Conservation (phyloP, 2,113 vertebrate species). For the Rhinolophus ferrumequinum region DNA sequence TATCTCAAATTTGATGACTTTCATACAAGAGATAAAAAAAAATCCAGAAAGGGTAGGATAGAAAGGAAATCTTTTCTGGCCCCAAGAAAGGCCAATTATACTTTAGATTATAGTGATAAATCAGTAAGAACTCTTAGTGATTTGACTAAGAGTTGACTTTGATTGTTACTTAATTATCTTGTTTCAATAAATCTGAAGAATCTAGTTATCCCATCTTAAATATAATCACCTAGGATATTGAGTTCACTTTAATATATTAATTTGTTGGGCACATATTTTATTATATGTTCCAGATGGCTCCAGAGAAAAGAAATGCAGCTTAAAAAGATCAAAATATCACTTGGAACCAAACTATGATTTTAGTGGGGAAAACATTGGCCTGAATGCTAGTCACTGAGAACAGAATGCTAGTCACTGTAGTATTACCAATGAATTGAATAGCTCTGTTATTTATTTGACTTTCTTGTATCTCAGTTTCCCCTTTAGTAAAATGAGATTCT, state of each 20-base stretch:
- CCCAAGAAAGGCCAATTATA: background rate
- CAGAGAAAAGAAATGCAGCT: background rate
- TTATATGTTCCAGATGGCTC: background rate
- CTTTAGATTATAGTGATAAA: background rate
- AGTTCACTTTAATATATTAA: background rate
- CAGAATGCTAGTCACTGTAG: background rate
- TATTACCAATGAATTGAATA: background rate
- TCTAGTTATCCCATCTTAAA: background rate
- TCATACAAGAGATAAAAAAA: background rate
- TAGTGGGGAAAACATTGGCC: background rate
- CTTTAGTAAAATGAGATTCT: background rate
- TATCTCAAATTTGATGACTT: background rate
- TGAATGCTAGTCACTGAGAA: background rate
- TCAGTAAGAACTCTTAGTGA: background rate
- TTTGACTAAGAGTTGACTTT: background rate
- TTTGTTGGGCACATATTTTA: background rate
- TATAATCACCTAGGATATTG: background rate
- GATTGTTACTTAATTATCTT: conserved; percentile 1
- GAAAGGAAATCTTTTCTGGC: background rate
- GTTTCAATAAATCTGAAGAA: conserved; percentile 6
- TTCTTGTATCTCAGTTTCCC: background rate
- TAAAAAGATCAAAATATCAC: background rate
- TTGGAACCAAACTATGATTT: background rate
- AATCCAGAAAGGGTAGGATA: background rate
- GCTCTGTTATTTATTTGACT: background rate